Evolutionary conservation across 2,113 vertebrate genomes (phyloP).

Genomic region (Rutilus rutilus): DNA sequence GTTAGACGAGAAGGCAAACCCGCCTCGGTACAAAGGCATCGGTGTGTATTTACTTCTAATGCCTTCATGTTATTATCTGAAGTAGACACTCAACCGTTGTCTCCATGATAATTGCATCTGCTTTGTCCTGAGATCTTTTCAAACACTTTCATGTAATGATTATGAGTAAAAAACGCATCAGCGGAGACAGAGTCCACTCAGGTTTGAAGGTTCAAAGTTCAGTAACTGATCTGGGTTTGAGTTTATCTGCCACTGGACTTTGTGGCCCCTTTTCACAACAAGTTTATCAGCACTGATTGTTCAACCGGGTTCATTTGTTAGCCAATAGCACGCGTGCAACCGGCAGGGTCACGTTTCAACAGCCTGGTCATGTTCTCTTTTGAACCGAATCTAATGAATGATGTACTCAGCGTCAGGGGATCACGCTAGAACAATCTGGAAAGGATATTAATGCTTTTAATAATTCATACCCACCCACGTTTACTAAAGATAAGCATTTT

Average conservation of each 20-base stretch:
- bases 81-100: neutral
- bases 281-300: constrained; percentile 48
- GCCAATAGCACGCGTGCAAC: neutral
- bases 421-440: neutral
- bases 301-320: constrained; percentile 1
- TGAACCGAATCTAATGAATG: constrained; percentile 10
- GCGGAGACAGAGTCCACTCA: neutral
- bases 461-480: neutral
- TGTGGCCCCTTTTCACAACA: constrained; percentile 40
- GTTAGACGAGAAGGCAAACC: constrained; percentile 91
- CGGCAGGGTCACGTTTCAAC: neutral
- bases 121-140: neutral
- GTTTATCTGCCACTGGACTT: constrained; percentile 57
- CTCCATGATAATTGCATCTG: neutral
- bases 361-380: neutral
- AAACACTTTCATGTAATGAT: neutral
- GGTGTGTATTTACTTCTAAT: constrained; percentile 69
- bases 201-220: constrained; percentile 4
- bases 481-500: neutral
- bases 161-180: neutral
- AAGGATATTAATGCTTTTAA: constrained; percentile 2
- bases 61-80: neutral
- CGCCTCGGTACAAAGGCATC: constrained; percentile 89
- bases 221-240: constrained; percentile 34
- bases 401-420: constrained; percentile 29